phyloP scores from a whole-genome alignment of 2,888 invertebrate genomes.

The Priocnemis perturbator region DNA sequence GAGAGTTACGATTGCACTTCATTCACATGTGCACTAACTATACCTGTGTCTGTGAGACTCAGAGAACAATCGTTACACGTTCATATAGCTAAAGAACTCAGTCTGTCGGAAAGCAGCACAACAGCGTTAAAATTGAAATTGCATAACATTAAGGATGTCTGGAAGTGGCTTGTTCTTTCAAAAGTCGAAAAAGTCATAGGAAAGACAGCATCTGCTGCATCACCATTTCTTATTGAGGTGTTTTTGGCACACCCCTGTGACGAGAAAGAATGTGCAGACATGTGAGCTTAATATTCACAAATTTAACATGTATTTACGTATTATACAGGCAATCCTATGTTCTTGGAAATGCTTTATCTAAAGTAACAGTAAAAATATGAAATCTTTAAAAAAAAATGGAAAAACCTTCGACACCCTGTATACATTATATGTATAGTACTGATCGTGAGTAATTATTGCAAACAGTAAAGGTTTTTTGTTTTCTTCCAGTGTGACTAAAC shows the following conservation, averaged over 20 bases:
- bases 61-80: conserved; percentile 82
- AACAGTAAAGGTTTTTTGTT: neutral
- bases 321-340: too few species aligned
- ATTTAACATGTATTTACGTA: too few species aligned
- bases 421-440: too few species aligned
- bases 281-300: conserved; percentile 68
- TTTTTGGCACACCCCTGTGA: conserved; percentile 77
- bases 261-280: conserved; percentile 78
- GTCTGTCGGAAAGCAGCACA: conserved; percentile 57
- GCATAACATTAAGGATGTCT: conserved; percentile 82
- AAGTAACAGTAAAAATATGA: neutral
- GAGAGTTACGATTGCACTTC: conserved; percentile 80
- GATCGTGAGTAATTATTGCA: too few species aligned
- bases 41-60: conserved; percentile 82
- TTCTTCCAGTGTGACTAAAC: conserved; percentile 73
- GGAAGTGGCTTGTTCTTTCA: conserved; percentile 84
- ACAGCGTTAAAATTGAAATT: conserved; percentile 49
- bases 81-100: conserved; percentile 78
- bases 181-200: conserved; percentile 78
- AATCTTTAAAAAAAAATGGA: neutral
- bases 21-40: conserved; percentile 83
- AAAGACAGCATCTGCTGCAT: conserved; percentile 78
- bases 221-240: conserved; percentile 79
- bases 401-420: too few species aligned
- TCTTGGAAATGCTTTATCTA: too few species aligned